Base-by-base conservation (phyloP, 2,888 invertebrate genomes). In the Epicampocera succincta region DNA sequence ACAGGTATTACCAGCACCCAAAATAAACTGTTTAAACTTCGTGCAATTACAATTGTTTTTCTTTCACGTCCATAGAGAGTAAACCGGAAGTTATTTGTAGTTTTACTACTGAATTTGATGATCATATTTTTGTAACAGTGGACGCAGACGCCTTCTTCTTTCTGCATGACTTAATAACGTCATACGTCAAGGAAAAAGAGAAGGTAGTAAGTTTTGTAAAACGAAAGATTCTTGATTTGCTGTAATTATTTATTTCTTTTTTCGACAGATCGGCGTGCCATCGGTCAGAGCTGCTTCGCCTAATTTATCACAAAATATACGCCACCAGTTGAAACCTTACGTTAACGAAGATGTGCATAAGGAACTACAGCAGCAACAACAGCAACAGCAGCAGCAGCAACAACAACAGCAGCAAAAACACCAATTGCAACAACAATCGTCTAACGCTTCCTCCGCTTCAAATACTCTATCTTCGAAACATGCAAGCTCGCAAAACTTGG, bases 61-160 rank as follows among this genome's bases (percentile, higher is more conserved):
- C 12, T 5, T 42, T 33, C 1, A 17, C 44, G 17, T 46, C 61
- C 58, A 15, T 61, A 95, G 95, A 94, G 86, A 94, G 94, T 72
- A 97, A 97, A 90, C 98, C 98, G 1, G 93, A 95, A 63, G 98
- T 99, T 38, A 96, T 98, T 87, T 98, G 98, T 92, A 97, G 97
- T 90, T 99, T 99, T 91, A 97, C 99, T 80, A 99, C 99, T 1
- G 98, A 99, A 91, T 99, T 99, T 92, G 98, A 99, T 90, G 98
- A 99, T 91, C 98, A 99, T 90, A 99, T 99, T 87, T 98, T 97
- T 91, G 98, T 99, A 82, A 98, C 98, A 0, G 98, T 98, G 84
- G 98, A 99, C 92, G 99, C 99, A 0, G 99, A 99, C 92, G 97
- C 98, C 1, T 98, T 99, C 92, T 96, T 99, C 92, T 99, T 99